phyloP scores from a whole-genome alignment of 2,797 vertebrate species.

The Anguilla obscura region DNA sequence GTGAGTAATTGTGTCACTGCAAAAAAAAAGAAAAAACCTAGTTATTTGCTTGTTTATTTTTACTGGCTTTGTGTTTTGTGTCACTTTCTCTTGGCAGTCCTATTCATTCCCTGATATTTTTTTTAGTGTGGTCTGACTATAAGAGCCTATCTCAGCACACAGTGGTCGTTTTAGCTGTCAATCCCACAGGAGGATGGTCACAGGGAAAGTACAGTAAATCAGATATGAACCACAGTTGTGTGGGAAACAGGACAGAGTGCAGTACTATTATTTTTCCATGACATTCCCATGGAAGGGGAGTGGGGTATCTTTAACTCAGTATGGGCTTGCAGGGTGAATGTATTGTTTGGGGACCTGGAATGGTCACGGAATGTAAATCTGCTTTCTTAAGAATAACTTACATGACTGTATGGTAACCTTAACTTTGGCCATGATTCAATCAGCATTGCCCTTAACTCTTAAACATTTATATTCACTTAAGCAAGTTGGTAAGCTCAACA shows the following conservation, averaged over 20 bases:
- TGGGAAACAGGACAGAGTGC: constrained; percentile 20
- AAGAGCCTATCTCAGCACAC: not conserved
- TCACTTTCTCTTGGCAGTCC: not conserved
- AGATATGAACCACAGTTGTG: constrained; percentile 38
- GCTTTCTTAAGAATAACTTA: constrained; percentile 48
- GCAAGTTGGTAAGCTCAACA: too few relatives aligned
- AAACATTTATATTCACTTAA: too few relatives aligned
- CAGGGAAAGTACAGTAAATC: constrained; percentile 55
- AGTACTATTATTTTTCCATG: constrained; percentile 58
- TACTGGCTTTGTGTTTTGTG: not conserved
- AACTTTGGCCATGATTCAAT: constrained; percentile 24
- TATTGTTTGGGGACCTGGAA: constrained; percentile 63
- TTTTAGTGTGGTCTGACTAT: not conserved
- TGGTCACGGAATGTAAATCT: constrained; percentile 64
- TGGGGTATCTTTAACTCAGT: constrained; percentile 58
- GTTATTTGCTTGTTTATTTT: not conserved
- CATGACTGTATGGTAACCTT: not conserved
- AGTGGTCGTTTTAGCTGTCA: constrained; percentile 38
- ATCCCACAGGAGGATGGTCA: constrained; percentile 22
- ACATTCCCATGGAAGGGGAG: constrained; percentile 35
- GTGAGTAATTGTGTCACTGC: constrained; percentile 55
- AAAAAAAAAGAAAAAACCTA: not conserved
- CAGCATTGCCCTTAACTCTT: constrained; percentile 18
- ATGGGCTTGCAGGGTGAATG: constrained; percentile 64
- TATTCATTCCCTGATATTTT: not conserved